Base-by-base conservation (phyloP, 1,140 invertebrate genomes). In the Macrocentrus cingulum region DNA sequence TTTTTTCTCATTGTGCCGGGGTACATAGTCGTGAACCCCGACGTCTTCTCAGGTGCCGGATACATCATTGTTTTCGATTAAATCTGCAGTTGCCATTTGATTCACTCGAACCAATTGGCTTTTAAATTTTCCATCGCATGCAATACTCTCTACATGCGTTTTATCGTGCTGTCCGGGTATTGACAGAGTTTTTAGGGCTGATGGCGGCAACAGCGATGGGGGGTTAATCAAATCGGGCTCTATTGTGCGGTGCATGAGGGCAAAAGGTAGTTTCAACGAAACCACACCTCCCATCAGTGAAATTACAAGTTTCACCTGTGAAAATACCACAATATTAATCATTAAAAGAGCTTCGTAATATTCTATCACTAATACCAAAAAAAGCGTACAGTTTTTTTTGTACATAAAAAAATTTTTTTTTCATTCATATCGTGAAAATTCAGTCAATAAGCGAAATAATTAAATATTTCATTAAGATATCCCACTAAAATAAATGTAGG, bases 251-350 rank as follows among this genome's bases (percentile, higher is more conserved):
- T 86, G 84, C 81, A 85, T 85, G 2, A 93, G 74, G 0, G 84
- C 87, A 70, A 94, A 94, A 0, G 91, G 91, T 20, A 94, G 71
- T 72, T 92, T 92, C 0, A 92, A 75, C 1, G 87, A 88, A 8
- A 94, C 75, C 46, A 90, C 87, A 0, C 89, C 89, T 0, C 90
- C 89, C 82, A 93, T 91, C 1, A 87, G 83, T 36, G 89, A 89
- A 1, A 91, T 80, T 2, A 88, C 76, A 0, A 91, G 75, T 77
- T 92, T 92, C 0, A 92, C 75, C 80, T 82, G 51, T 2, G n/a
- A n/a, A n/a, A n/a, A n/a, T n/a, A n/a, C n/a, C n/a, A n/a, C n/a
- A n/a, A n/a, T n/a, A n/a, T n/a, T n/a, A n/a, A n/a, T n/a, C n/a
- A n/a, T n/a, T n/a, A n/a, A n/a, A n/a, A n/a, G n/a, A n/a, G n/a